A percentile compares a stretch with the other conserved stretches of the same genome.
These are phyloP conservation scores for Ostrea edulis DNA, from an alignment of 1,140 invertebrate genomes.

Conservation along the genomic window DNA sequence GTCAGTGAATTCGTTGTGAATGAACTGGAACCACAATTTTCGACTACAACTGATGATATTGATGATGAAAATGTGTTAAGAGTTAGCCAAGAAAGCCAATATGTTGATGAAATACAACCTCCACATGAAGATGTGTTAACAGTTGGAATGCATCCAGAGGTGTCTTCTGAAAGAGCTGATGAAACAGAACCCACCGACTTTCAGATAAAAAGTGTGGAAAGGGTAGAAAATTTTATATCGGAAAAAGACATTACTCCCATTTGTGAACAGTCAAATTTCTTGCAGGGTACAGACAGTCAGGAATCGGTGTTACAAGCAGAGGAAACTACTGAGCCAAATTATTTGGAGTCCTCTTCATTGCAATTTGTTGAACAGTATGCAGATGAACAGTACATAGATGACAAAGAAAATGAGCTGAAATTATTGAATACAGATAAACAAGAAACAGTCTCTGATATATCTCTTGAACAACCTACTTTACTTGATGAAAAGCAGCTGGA, in stretches of 20 bases:
- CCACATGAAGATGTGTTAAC: not conserved
- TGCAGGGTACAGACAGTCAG: not conserved
- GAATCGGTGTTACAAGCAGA: not conserved
- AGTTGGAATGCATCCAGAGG: constrained; percentile 44
- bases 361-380: not conserved
- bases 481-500: not conserved
- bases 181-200: constrained; percentile 14
- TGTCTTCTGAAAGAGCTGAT: not conserved
- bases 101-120: not conserved
- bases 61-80: not conserved
- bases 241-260: constrained; percentile 5
- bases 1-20: not conserved
- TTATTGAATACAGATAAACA: not conserved
- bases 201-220: constrained; percentile 26
- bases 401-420: not conserved
- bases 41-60: not conserved
- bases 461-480: not conserved
- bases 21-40: not conserved
- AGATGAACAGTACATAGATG: not conserved
- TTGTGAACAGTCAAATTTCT: not conserved
- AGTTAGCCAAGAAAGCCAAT: not conserved
- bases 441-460: not conserved
- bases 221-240: constrained; percentile 1
- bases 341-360: not conserved
- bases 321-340: not conserved